phyloP scores from a whole-genome alignment of 2,888 invertebrate genomes.

The Pantelozetes paolii region DNA sequence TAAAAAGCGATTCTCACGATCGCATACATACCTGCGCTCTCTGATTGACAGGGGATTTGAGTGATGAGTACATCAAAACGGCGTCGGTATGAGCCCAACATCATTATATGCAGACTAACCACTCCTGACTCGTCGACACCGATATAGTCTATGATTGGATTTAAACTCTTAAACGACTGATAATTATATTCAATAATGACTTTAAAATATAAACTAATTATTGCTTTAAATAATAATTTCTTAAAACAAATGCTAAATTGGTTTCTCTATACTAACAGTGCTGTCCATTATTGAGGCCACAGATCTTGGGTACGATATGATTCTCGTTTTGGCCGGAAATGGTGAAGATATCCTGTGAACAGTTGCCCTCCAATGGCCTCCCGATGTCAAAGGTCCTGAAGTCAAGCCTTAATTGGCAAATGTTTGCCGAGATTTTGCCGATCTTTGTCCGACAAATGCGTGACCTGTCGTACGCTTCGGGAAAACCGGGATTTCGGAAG shows the following conservation, averaged over 20 bases:
- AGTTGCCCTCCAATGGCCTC: slow-evolving; percentile 49
- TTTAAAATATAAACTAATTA: not conserved
- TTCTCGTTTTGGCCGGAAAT: slow-evolving; percentile 49
- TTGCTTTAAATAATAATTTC: not conserved
- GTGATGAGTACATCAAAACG: slow-evolving; percentile 48
- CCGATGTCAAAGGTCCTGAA: slow-evolving; percentile 48
- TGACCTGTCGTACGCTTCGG: slow-evolving; percentile 44
- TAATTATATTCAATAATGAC: not conserved
- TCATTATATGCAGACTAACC: slow-evolving; percentile 46
- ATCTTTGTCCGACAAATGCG: slow-evolving; percentile 46
- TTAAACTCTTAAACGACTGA: too few relatives aligned
- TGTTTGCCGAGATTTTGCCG: slow-evolving; percentile 42
- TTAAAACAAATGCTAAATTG: not conserved
- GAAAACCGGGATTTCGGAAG: slow-evolving; percentile 48
- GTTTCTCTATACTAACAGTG: slow-evolving; percentile 45
- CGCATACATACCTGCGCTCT: slow-evolving; percentile 42
- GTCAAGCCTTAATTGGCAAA: slow-evolving; percentile 49
- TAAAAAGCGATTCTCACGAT: not conserved
- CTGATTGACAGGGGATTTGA: slow-evolving; percentile 48
- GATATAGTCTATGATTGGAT: slow-evolving; percentile 45
- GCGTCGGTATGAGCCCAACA: slow-evolving; percentile 46
- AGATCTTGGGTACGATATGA: slow-evolving; percentile 49
- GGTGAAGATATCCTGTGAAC: slow-evolving; percentile 48
- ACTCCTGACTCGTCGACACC: slow-evolving; percentile 48
- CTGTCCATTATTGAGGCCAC: slow-evolving; percentile 49